These are phyloP conservation scores for Scaptomyza parva DNA, from an alignment of 2,888 invertebrate genomes.

Conservation along the genomic window DNA sequence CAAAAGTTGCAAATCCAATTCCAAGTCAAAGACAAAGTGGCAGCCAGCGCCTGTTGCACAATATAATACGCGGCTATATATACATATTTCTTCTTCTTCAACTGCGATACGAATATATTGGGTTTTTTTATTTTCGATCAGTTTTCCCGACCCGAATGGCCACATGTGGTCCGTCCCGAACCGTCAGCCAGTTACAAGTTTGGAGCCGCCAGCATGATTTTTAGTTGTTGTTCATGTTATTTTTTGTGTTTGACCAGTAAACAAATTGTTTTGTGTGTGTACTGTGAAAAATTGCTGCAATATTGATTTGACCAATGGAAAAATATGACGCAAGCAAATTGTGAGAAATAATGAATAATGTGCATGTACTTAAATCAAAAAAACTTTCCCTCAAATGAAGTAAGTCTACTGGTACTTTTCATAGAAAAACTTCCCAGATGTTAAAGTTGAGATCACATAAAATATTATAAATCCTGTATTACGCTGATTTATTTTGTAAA, in stretches of 20 bases:
- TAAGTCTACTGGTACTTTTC: neutral
- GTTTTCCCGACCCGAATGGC: slow-evolving; percentile 39
- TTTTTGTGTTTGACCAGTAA: slow-evolving; percentile 50
- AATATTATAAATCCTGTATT: slow-evolving; percentile 3
- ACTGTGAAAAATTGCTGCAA: slow-evolving; percentile 45
- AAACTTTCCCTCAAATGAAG: slow-evolving; percentile 28
- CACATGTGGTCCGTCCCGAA: slow-evolving; percentile 64
- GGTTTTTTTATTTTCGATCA: slow-evolving; percentile 36
- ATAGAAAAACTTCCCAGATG: neutral
- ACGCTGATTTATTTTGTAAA: slow-evolving; percentile 26
- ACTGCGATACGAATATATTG: slow-evolving; percentile 34
- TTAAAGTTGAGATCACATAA: neutral
- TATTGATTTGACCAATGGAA: slow-evolving; percentile 34
- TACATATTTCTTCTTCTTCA: slow-evolving; percentile 68
- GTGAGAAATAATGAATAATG: slow-evolving; percentile 32
- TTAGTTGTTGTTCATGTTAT: slow-evolving; percentile 18
- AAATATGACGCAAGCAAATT: slow-evolving; percentile 46
- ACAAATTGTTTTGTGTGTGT: slow-evolving; percentile 62
- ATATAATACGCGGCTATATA: slow-evolving; percentile 61
- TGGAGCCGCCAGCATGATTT: slow-evolving; percentile 39
- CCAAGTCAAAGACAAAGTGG: slow-evolving; percentile 15
- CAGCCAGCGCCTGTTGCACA: slow-evolving; percentile 68
- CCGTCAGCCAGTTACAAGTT: slow-evolving; percentile 29
- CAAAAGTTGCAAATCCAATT: slow-evolving; percentile 17
- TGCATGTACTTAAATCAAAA: slow-evolving; percentile 12